Percentiles rank a stretch among this genome's conserved stretches.
These are phyloP conservation scores for Brachyhypopomus occidentalis DNA, from an alignment of 2,113 vertebrate genomes.

Conservation along the genomic window DNA sequence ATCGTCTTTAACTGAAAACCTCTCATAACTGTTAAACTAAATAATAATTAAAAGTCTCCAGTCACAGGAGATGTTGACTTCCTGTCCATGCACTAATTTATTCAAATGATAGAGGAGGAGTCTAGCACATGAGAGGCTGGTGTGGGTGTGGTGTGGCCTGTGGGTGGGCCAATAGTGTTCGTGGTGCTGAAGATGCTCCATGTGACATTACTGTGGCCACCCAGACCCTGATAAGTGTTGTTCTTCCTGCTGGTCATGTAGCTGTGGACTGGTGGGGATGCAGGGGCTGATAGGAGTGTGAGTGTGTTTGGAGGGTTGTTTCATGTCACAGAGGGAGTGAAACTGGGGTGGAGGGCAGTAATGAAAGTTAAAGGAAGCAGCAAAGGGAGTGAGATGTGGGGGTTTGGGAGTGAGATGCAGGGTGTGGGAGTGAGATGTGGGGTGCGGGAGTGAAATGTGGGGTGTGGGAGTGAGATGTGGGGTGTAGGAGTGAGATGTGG, in stretches of 20 bases:
- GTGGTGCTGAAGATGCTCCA: no score
- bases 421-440: neutral
- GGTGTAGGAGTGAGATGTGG: no score
- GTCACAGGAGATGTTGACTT: conserved; percentile 78
- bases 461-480: neutral
- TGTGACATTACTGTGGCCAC: no score
- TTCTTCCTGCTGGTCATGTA: neutral
- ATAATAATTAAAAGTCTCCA: conserved; percentile 91
- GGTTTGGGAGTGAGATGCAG: conserved; percentile 15
- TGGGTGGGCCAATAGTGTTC: no score
- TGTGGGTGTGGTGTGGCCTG: neutral
- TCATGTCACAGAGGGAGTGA: conserved; percentile 49
- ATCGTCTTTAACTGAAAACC: conserved; percentile 90
- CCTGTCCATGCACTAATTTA: conserved; percentile 83
- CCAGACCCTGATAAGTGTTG: no score
- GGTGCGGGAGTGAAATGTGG: neutral
- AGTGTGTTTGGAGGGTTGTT: conserved; percentile 31
- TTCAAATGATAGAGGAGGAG: conserved; percentile 81
- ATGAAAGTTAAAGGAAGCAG: neutral
- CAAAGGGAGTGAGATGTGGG: no score
- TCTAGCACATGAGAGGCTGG: conserved; percentile 77
- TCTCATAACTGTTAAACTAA: conserved; percentile 90
- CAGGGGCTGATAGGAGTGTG: conserved; percentile 22
- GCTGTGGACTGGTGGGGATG: neutral
- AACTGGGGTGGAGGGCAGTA: conserved; percentile 17